These are phyloP conservation scores for Chaetodon trifascialis DNA, from an alignment of 2,113 vertebrate species.

Conservation along the genomic window DNA sequence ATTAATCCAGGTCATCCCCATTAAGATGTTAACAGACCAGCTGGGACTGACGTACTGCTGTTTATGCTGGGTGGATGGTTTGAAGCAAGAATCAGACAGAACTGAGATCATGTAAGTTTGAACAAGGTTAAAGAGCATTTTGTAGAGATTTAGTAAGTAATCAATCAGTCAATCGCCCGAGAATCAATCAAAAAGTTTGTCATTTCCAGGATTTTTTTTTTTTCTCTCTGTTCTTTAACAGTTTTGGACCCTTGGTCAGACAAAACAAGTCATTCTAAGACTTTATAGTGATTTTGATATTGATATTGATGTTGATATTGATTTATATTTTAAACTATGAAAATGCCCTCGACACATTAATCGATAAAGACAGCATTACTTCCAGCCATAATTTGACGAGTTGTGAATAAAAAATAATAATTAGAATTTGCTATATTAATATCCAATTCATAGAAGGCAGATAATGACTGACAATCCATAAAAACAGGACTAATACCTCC, in stretches of 20 bases:
- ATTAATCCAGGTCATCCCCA: conserved; percentile 57
- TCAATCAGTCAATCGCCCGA: not conserved
- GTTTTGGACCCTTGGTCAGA: not conserved
- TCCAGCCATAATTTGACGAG: not conserved
- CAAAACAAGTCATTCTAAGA: not conserved
- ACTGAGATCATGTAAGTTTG: too few species aligned
- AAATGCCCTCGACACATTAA: not conserved
- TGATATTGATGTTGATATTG: too few species aligned
- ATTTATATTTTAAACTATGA: too few species aligned
- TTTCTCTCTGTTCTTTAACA: not conserved
- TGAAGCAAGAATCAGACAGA: not conserved
- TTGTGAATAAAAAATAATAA: not conserved
- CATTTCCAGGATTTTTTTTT: not conserved
- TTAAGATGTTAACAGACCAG: conserved; percentile 20
- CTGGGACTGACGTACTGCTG: conserved; percentile 13
- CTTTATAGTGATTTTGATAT: too few species aligned
- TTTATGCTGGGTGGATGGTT: conserved; percentile 9
- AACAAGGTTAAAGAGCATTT: not conserved
- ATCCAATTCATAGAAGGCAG: conserved; percentile 39
- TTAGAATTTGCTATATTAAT: not conserved
- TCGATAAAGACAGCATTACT: not conserved
- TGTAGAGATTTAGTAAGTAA: not conserved
- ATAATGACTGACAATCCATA: conserved; percentile 12
- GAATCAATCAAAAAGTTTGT: not conserved
- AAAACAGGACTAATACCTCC: conserved; percentile 42